Evolutionary conservation across 1,140 invertebrate species (phyloP), one percentile per base, ranked within the genome.

Genomic region (Parasteatoda tepidariorum): DNA sequence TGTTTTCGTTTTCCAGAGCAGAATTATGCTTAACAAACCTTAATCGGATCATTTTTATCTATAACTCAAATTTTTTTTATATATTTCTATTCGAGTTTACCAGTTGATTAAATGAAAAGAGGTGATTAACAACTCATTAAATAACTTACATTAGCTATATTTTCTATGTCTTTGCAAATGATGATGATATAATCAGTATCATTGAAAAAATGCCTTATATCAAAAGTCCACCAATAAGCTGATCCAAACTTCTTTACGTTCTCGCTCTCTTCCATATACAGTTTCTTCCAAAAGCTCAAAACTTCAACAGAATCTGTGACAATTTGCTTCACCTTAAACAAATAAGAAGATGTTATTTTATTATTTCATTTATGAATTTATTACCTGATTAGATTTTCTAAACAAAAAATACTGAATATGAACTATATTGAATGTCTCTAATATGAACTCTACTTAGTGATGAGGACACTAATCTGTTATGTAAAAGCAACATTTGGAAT

Each of bases 171-270:
- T 9, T 31, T 18, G 3, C 78, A 82, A 30, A 82, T 22, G 1
- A 22, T 15, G 22, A 82, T 70, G 6, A 82, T 57, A 30, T 82
- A 57, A 62, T 82, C 33, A 30, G 55, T 82, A 28, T 82, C 78
- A 13, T 34, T 33, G 31, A 82, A 82, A 61, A 82, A 22, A 11
- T 38, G n/a, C 62, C 55, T 34, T 13, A 57, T 48, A 13, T 82
- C 67, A 26, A 82, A 82, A n/a, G 64, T 18, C 78, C 78, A 82
- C 78, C 78, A 82, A 62, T 70, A 71, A 31, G 31, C 11, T 2
- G 4, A 15, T 1, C 78, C 78, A 24, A 61, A 82, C 3, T 38
- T 70, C 5, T 82, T 82, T 0, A 82, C 54, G n/a, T 57, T 41
- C 22, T 82, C 66, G 33, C 67, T 30, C 31, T 70, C 55, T 48